phyloP scores from a whole-genome alignment of 2,113 vertebrate genomes.

The Pelmatolapia mariae region DNA sequence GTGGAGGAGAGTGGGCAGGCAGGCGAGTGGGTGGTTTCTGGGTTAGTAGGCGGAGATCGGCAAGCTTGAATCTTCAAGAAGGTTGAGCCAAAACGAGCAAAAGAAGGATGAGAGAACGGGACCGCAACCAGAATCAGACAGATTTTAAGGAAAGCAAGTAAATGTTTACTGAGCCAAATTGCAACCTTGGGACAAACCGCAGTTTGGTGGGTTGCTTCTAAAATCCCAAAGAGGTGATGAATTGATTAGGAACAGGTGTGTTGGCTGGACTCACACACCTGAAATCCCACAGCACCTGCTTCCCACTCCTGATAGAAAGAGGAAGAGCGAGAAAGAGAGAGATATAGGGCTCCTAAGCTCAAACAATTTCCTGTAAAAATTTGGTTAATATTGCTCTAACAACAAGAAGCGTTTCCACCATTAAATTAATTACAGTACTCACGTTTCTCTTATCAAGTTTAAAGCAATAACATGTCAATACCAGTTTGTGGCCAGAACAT shows the following conservation, averaged over 20 bases:
- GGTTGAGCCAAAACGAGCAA: not conserved
- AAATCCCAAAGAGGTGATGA: not conserved
- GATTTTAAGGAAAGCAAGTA: not conserved
- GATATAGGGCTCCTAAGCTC: not conserved
- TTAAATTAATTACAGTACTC: not conserved
- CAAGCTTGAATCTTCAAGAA: not conserved
- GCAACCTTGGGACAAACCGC: not conserved
- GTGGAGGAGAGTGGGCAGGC: not conserved
- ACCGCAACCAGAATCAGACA: not conserved
- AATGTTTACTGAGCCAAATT: not conserved
- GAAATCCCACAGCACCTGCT: not conserved
- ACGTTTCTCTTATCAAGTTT: not conserved
- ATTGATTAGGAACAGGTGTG: not conserved
- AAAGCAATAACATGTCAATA: not conserved
- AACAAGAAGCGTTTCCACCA: not conserved
- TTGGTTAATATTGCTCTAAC: not conserved
- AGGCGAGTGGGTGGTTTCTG: not conserved
- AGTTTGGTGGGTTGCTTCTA: not conserved
- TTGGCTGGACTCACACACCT: not conserved
- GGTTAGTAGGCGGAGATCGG: not conserved
- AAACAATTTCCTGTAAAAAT: not conserved
- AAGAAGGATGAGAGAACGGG: not conserved
- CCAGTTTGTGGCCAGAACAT: not conserved
- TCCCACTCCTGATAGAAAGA: not conserved
- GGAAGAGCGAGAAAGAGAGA: not conserved